These are phyloP conservation scores for Cheilosia grossa DNA, from an alignment of 2,888 invertebrate genomes.

Conservation along the genomic window DNA sequence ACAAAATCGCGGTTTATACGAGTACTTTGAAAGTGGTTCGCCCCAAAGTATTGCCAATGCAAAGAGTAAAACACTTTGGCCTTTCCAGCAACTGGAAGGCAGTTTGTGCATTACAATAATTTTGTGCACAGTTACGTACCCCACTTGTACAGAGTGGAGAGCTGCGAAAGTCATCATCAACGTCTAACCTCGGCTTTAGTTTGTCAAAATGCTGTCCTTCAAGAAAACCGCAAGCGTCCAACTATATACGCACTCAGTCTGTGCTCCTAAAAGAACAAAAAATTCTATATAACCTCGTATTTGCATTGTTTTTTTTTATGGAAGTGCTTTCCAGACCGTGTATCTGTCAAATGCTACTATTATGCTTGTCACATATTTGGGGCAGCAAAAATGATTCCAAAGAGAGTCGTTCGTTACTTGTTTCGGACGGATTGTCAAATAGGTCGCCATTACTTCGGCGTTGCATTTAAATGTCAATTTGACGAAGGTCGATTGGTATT, in stretches of 20 bases:
- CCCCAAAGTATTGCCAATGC: slow-evolving; percentile 37
- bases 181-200: slow-evolving; percentile 3
- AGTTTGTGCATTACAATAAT: background rate
- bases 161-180: slow-evolving; percentile 20
- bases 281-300: slow-evolving; percentile 26
- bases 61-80: slow-evolving; percentile 50
- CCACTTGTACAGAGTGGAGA: background rate
- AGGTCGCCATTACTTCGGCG: slow-evolving; percentile 22
- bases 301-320: slow-evolving; percentile 10
- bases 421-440: slow-evolving; percentile 34
- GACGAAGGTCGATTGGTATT: slow-evolving; percentile 55
- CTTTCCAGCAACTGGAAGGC: slow-evolving; percentile 41
- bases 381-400: slow-evolving; percentile 2
- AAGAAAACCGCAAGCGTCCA: slow-evolving; percentile 1
- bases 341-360: slow-evolving; percentile 3
- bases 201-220: background rate
- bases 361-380: slow-evolving; percentile 17
- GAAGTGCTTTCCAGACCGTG: slow-evolving; percentile 29
- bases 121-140: slow-evolving; percentile 38
- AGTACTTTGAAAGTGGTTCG: slow-evolving; percentile 31
- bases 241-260: slow-evolving; percentile 26
- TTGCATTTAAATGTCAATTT: slow-evolving; percentile 19
- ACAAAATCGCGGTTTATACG: slow-evolving; percentile 5
- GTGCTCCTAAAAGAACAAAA: slow-evolving; percentile 2
- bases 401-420: slow-evolving; percentile 11